These are phyloP conservation scores for Drosophila littoralis DNA, from an alignment of 1,140 invertebrate genomes.

Conservation along the genomic window DNA sequence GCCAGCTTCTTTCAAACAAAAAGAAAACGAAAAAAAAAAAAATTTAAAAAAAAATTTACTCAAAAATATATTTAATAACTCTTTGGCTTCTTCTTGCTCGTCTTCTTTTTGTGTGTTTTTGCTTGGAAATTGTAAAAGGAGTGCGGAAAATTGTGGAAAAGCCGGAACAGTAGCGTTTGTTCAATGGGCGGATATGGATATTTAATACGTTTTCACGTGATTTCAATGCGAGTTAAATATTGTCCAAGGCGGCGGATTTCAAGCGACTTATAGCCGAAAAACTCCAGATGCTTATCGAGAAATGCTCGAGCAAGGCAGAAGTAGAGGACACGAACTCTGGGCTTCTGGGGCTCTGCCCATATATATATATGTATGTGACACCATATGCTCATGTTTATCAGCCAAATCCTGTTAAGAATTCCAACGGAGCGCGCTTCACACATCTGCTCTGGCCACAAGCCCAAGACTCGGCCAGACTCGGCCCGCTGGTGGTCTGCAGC, in stretches of 20 bases:
- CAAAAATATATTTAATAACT: conserved; percentile 69
- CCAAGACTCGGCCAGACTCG: conserved; percentile 1
- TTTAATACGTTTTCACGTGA: conserved; percentile 70
- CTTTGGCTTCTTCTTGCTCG: conserved; percentile 34
- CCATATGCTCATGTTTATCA: conserved; percentile 64
- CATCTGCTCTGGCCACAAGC: conserved; percentile 58
- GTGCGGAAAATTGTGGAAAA: conserved; percentile 26
- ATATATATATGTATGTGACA: conserved; percentile 42
- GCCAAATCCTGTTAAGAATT: conserved; percentile 50
- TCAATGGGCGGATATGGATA: conserved; percentile 79
- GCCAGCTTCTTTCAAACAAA: conserved; percentile 29
- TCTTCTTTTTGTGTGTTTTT: conserved; percentile 7
- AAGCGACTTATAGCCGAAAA: conserved; percentile 17
- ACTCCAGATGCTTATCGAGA: conserved; percentile 43
- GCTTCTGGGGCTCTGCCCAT: neutral
- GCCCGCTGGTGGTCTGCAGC: conserved; percentile 60
- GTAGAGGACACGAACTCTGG: neutral
- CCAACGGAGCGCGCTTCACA: conserved; percentile 60
- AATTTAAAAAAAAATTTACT: conserved; percentile 21
- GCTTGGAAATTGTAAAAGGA: conserved; percentile 42
- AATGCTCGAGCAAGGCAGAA: neutral
- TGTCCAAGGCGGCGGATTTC: conserved; percentile 44
- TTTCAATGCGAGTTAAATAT: conserved; percentile 62
- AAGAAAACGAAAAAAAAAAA: conserved; percentile 1
- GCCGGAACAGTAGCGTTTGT: conserved; percentile 64